Percentiles rank a stretch among this genome's conserved stretches.
Conservation (phyloP, 1,140 invertebrate species). For the Drosophila oshimai region DNA sequence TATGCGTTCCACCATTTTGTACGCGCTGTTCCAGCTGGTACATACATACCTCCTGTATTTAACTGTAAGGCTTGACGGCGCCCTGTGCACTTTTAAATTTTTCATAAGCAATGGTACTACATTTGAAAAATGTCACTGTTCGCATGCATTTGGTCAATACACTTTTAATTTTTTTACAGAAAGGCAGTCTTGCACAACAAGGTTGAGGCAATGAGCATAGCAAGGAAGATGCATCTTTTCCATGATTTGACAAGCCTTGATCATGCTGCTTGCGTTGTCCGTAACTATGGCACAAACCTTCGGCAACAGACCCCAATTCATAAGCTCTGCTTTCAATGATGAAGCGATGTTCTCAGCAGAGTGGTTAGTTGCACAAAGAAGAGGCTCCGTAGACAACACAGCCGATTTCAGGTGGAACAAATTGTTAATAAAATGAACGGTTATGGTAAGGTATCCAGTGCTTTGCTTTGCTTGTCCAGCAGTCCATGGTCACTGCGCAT, state of each 20-base stretch:
- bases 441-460: not conserved
- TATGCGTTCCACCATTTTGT: no score
- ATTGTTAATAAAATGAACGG: not conserved
- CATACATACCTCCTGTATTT: no score
- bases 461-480: not conserved
- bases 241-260: not conserved
- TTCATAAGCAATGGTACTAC: no score
- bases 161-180: no score
- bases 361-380: not conserved
- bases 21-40: no score
- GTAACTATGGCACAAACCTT: not conserved
- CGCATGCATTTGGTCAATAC: not conserved
- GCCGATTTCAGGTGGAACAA: not conserved
- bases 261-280: not conserved
- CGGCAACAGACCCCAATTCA: not conserved
- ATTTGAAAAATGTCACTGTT: no score
- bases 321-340: not conserved
- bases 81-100: no score
- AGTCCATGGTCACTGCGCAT: conserved; percentile 6
- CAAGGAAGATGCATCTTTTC: no score
- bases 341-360: not conserved
- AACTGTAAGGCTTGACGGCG: no score
- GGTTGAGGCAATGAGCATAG: no score
- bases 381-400: not conserved
- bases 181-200: no score